Conservation (phyloP, 2,888 invertebrate species). For the Congeria kusceri region DNA sequence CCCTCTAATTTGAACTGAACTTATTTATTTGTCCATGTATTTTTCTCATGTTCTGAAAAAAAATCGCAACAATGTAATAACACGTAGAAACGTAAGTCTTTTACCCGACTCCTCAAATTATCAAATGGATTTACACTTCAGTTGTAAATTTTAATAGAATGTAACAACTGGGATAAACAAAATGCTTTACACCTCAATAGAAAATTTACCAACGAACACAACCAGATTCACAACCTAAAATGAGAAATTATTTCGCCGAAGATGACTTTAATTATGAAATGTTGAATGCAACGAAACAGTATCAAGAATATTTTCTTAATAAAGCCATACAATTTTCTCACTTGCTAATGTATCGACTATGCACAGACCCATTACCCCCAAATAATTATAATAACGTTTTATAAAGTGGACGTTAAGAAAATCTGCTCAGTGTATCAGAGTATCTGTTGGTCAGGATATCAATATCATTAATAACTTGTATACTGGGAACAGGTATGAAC, state of each 20-base stretch:
- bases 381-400: too few relatives aligned
- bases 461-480: too few relatives aligned
- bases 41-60: constrained; percentile 19
- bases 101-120: background rate
- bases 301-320: constrained; percentile 4
- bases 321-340: constrained; percentile 12
- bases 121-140: background rate
- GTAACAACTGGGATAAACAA: constrained; percentile 30
- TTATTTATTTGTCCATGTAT: constrained; percentile 1
- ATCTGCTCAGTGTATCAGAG: too few relatives aligned
- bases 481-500: too few relatives aligned
- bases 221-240: constrained; percentile 12
- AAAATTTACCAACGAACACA: constrained; percentile 24
- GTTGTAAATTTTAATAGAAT: constrained; percentile 24
- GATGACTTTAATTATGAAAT: constrained; percentile 37
- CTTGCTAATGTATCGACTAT: too few relatives aligned
- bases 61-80: constrained; percentile 3
- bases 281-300: constrained; percentile 22
- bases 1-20: background rate
- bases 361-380: too few relatives aligned
- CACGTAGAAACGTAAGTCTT: background rate
- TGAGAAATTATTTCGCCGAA: constrained; percentile 42
- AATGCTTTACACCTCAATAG: constrained; percentile 16
- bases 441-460: too few relatives aligned
- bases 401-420: too few relatives aligned